A percentile compares a stretch with the other conserved stretches of the same genome.
Evolutionary conservation across 2,113 vertebrate species (phyloP).

Genomic region (Macquaria australasica): DNA sequence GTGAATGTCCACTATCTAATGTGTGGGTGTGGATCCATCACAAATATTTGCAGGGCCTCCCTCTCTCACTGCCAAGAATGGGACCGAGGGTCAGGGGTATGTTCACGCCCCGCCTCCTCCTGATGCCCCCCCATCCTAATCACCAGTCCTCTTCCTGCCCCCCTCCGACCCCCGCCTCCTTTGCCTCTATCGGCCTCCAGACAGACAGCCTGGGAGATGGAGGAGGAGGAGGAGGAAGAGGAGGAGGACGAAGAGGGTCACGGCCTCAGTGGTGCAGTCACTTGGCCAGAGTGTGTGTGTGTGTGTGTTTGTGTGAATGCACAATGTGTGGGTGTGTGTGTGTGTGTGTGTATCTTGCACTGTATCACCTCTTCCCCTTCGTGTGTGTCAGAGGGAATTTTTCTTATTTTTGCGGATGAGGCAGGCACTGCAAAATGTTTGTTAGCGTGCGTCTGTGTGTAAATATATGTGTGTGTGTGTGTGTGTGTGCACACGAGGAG

Average conservation of each 20-base stretch:
- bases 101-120: slow-evolving; percentile 31
- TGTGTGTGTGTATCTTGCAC: slow-evolving; percentile 12
- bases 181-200: slow-evolving; percentile 58
- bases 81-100: slow-evolving; percentile 72
- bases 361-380: slow-evolving; percentile 44
- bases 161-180: slow-evolving; percentile 26
- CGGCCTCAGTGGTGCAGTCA: slow-evolving; percentile 58
- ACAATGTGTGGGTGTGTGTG: slow-evolving; percentile 36
- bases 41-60: slow-evolving; percentile 74
- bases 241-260: slow-evolving; percentile 59
- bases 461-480: not conserved
- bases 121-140: slow-evolving; percentile 66
- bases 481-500: slow-evolving; percentile 20
- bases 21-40: slow-evolving; percentile 67
- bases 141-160: slow-evolving; percentile 77
- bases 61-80: slow-evolving; percentile 70
- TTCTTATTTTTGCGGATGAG: slow-evolving; percentile 31
- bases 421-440: slow-evolving; percentile 37
- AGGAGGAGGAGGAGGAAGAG: slow-evolving; percentile 31
- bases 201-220: slow-evolving; percentile 70
- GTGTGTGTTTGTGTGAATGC: slow-evolving; percentile 9
- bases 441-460: slow-evolving; percentile 36
- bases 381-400: slow-evolving; percentile 16
- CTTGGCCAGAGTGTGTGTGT: slow-evolving; percentile 54
- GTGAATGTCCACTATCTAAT: slow-evolving; percentile 65